Conservation (phyloP, 2,113 vertebrate species). For the Oophaga pumilio region DNA sequence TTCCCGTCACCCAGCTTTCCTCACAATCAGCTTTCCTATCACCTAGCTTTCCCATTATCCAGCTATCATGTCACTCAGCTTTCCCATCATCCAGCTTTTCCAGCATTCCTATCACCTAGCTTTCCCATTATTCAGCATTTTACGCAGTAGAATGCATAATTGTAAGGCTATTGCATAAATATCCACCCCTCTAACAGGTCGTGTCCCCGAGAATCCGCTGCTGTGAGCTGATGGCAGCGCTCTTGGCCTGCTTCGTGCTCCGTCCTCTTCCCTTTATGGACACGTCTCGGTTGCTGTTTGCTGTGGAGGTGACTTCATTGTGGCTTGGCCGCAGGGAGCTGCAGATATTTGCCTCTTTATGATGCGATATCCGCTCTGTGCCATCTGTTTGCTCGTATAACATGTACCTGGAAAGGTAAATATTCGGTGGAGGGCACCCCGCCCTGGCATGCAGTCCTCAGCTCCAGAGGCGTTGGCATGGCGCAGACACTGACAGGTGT, state of each 20-base stretch:
- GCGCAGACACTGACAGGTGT: background rate
- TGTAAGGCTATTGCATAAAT: background rate
- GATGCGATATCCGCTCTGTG: background rate
- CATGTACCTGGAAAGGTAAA: constrained; percentile 9
- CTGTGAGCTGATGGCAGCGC: no score
- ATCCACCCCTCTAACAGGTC: background rate
- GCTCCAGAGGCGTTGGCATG: background rate
- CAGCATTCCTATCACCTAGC: background rate
- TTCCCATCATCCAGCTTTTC: background rate
- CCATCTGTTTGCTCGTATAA: constrained; percentile 1
- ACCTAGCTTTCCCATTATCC: no score
- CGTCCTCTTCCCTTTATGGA: background rate
- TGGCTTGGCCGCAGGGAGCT: background rate
- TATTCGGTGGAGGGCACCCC: background rate
- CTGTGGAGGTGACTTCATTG: background rate
- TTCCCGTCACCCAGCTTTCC: background rate
- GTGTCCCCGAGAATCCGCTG: no score
- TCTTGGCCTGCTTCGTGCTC: no score
- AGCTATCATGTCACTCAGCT: background rate
- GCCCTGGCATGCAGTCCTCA: background rate
- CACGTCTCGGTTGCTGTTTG: background rate
- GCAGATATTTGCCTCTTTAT: background rate
- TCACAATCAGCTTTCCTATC: background rate
- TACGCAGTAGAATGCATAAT: no score
- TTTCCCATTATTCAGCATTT: background rate